phyloP scores from a whole-genome alignment of 2,888 invertebrate species.

The Tetragonisca angustula region DNA sequence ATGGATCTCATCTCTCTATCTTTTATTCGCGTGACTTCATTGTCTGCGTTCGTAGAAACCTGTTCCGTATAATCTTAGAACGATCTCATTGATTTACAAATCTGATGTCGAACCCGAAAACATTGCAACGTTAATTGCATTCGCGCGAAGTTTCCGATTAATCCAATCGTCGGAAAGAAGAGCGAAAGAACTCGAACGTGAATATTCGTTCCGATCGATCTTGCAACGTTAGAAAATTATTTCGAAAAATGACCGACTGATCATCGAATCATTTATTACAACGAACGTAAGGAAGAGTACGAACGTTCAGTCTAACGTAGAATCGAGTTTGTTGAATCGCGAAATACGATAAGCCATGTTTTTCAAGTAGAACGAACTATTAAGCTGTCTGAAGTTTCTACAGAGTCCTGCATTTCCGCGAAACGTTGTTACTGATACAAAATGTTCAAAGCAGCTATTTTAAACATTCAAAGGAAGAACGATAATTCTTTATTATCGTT shows the following conservation, averaged over 20 bases:
- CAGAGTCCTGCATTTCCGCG: no score
- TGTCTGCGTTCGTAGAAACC: slow-evolving; percentile 33
- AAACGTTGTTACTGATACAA: no score
- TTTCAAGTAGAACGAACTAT: slow-evolving; percentile 18
- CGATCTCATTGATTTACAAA: slow-evolving; percentile 57
- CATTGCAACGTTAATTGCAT: background rate
- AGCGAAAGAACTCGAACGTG: background rate
- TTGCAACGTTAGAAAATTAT: background rate
- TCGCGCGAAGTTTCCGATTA: background rate
- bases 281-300: background rate
- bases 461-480: background rate
- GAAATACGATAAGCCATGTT: background rate
- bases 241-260: no score
- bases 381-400: background rate
- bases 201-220: background rate
- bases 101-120: slow-evolving; percentile 32
- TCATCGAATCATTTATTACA: background rate
- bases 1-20: slow-evolving; percentile 64
- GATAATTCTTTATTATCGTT: background rate
- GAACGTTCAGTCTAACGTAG: background rate
- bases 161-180: background rate
- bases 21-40: slow-evolving; percentile 69
- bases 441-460: background rate
- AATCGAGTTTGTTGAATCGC: background rate
- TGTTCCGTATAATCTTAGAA: slow-evolving; percentile 57